phyloP scores from a whole-genome alignment of 2,888 invertebrate genomes.

The Erebia aethiops region DNA sequence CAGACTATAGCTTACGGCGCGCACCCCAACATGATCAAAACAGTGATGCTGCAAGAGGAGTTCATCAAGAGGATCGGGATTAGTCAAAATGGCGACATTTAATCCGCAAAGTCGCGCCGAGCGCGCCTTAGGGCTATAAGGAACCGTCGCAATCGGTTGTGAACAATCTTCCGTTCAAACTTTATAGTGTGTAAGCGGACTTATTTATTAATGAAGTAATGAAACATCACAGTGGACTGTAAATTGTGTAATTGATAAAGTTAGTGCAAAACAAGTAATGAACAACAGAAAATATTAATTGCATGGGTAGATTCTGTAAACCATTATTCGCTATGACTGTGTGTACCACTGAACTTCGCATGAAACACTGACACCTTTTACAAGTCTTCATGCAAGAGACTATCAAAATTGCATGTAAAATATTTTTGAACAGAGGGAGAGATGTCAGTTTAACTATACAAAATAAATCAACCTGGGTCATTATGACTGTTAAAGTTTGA shows the following conservation, averaged over 20 bases:
- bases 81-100: constrained; percentile 81
- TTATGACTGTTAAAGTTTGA: background rate
- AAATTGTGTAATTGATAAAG: constrained; percentile 46
- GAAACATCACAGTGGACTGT: constrained; percentile 73
- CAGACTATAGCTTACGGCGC: constrained; percentile 68
- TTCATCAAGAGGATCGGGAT: constrained; percentile 81
- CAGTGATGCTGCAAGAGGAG: constrained; percentile 80
- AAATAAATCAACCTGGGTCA: background rate
- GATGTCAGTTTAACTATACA: background rate
- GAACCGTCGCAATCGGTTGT: constrained; percentile 80
- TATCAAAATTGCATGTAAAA: too few species aligned
- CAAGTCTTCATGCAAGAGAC: too few species aligned
- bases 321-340: background rate
- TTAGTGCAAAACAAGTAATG: constrained; percentile 37
- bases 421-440: too few species aligned
- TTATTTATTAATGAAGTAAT: constrained; percentile 70
- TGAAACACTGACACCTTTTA: background rate
- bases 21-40: constrained; percentile 78
- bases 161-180: constrained; percentile 77
- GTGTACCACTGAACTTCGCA: background rate
- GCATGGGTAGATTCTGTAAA: constrained; percentile 34
- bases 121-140: constrained; percentile 79
- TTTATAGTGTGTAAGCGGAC: constrained; percentile 77
- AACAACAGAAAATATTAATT: constrained; percentile 29
- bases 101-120: constrained; percentile 78